Evolutionary conservation across 2,113 vertebrate genomes (phyloP), one percentile per base, ranked within the genome.

Genomic region (Catharus fuscescens): DNA sequence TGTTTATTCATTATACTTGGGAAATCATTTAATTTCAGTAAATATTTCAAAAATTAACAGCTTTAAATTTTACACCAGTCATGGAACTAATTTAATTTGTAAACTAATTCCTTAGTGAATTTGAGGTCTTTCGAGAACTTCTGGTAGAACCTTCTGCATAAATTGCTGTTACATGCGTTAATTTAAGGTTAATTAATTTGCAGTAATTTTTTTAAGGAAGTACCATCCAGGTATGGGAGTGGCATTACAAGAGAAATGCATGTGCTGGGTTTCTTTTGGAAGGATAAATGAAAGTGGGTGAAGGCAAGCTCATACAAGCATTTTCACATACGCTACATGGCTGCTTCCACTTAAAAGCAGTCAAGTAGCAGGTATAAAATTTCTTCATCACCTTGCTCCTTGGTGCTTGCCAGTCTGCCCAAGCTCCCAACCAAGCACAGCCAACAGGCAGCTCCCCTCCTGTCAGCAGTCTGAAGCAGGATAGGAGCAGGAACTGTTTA

Each of bases 291-390:
- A 16, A 78, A 54, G 28, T 4, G 1, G 2, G 3, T 9, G 5
- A 84, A 73, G 54, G 23, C 56, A 65, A 84, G 29, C 28, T 18
- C 5, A 2, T 45, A 28, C n/a, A 53, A 6, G 18, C 60, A 28
- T 89, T 64, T 54, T 34, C 17, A 11, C 1, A 0, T 47, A 9
- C 0, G 3, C 21, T 8, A 0, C 2, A 4, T 78, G 50, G 28
- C 52, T 82, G 28, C 44, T 69, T 40, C 28, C 8, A 9, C 32
- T 78, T 61, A 13, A 28, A 23, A 21, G 56, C 1, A 0, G 8
- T 23, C 17, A 16, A 12, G 23, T 23, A 78, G 19, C 45, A 81
- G 56, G 20, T 53, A 10, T 15, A 50, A 34, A 38, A 54, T 53
- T 73, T 42, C 42, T 70, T 44, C 9, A 23, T 42, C 15, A 3